Evolutionary conservation across 2,113 vertebrate genomes (phyloP).

Genomic region (Lamprotornis superbus): DNA sequence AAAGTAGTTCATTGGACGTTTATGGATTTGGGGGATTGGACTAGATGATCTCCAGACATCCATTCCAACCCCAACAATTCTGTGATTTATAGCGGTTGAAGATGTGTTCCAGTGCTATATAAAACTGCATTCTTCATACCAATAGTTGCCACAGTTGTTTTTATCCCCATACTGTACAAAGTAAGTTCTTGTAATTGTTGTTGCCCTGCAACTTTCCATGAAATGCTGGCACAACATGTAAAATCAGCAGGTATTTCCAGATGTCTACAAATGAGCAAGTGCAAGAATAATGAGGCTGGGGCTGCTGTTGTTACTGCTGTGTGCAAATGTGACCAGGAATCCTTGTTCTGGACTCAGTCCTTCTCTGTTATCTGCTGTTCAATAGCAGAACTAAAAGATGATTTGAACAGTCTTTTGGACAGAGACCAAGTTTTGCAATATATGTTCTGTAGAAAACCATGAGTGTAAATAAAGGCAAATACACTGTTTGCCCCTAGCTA

Average conservation of each 20-base stretch:
- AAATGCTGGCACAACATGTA: neutral
- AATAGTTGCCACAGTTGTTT: neutral
- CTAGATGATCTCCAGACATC: neutral
- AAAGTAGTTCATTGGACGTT: neutral
- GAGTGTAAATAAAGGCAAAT: neutral
- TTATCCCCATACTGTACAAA: neutral
- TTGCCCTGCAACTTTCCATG: neutral
- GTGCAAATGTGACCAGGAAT: neutral
- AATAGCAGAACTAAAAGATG: neutral
- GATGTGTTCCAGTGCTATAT: neutral
- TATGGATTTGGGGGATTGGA: neutral
- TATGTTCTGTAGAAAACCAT: fast-evolving
- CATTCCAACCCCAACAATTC: neutral
- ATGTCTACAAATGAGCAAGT: neutral
- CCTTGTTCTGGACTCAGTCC: neutral
- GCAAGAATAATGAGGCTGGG: neutral
- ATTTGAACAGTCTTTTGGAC: neutral
- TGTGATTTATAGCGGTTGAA: neutral
- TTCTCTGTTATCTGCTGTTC: neutral
- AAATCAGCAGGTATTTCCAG: neutral
- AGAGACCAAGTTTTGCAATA: neutral
- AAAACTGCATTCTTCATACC: neutral
- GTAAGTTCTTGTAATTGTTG: neutral
- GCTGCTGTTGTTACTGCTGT: neutral
- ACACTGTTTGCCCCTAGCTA: neutral